Percentiles rank a stretch among this genome's conserved stretches.
Conservation (phyloP, 2,113 vertebrate genomes). For the Genyomyrus donnyi region DNA sequence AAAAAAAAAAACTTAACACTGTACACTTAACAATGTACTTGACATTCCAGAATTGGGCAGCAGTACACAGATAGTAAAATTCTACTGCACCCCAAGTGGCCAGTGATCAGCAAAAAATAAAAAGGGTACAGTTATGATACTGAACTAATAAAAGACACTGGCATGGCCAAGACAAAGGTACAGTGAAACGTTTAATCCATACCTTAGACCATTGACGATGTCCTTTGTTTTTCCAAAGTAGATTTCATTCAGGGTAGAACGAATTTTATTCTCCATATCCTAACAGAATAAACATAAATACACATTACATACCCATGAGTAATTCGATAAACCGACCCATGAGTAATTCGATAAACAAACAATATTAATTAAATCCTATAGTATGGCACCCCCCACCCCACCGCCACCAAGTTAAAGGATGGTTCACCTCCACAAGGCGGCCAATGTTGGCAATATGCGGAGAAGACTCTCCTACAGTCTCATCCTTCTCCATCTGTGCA, state of each 20-base stretch:
- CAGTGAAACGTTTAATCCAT: constrained; percentile 26
- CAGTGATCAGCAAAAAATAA: background rate
- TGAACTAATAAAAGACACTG: background rate
- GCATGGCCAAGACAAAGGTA: background rate
- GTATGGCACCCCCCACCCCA: background rate
- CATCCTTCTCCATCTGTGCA: constrained; percentile 90
- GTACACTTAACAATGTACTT: background rate
- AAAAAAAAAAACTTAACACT: background rate
- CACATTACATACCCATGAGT: background rate
- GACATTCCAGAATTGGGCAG: background rate
- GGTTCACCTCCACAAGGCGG: constrained; percentile 89
- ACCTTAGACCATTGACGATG: constrained; percentile 98
- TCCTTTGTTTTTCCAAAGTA: constrained; percentile 99
- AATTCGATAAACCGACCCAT: background rate
- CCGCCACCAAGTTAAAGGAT: background rate
- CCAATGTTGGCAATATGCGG: constrained; percentile 98
- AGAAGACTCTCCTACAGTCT: constrained; percentile 87
- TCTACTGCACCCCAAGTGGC: background rate
- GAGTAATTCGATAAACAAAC: background rate
- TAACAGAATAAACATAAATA: constrained; percentile 38
- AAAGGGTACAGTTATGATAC: background rate
- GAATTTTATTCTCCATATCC: constrained; percentile 99
- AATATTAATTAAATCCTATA: background rate
- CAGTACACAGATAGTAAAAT: background rate
- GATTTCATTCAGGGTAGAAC: constrained; percentile 98